These are phyloP conservation scores for Scrobipalpa atriplicella DNA, from an alignment of 2,888 invertebrate genomes.

Conservation along the genomic window DNA sequence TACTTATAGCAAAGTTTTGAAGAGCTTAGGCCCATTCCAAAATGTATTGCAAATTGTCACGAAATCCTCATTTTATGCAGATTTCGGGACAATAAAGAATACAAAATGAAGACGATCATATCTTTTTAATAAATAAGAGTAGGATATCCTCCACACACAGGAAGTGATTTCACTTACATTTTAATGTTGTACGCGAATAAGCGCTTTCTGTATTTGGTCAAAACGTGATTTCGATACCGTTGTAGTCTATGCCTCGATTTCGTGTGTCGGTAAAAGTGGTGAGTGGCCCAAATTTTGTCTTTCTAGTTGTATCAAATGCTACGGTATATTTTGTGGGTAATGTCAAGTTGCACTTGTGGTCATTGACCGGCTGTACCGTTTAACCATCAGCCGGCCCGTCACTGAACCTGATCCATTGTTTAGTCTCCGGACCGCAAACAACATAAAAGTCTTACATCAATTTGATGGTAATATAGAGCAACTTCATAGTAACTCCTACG, in stretches of 20 bases:
- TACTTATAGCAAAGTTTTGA: slow-evolving; percentile 29
- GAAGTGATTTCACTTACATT: slow-evolving; percentile 38
- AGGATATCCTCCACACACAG: slow-evolving; percentile 47
- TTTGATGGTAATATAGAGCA: not conserved
- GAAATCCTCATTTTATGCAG: slow-evolving; percentile 42
- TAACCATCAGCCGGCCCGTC: slow-evolving; percentile 43
- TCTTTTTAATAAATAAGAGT: slow-evolving; percentile 34
- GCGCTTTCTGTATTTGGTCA: slow-evolving; percentile 13
- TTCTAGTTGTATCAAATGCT: slow-evolving; percentile 55
- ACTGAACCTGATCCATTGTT: slow-evolving; percentile 46
- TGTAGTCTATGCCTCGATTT: slow-evolving; percentile 5
- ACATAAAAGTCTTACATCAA: slow-evolving; percentile 12
- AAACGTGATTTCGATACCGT: slow-evolving; percentile 21
- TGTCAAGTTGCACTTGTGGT: slow-evolving; percentile 61
- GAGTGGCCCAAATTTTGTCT: slow-evolving; percentile 53
- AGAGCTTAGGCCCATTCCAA: slow-evolving; percentile 42
- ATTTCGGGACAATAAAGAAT: slow-evolving; percentile 38
- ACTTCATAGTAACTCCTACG: slow-evolving; percentile 7
- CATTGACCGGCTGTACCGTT: slow-evolving; percentile 71
- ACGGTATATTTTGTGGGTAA: slow-evolving; percentile 60
- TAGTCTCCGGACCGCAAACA: slow-evolving; percentile 37
- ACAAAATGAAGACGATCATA: slow-evolving; percentile 45
- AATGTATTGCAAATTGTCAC: slow-evolving; percentile 55
- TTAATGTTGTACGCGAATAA: slow-evolving; percentile 11
- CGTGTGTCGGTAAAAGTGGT: slow-evolving; percentile 24